Conservation (phyloP, 2,888 invertebrate genomes). For the Agrochola lychnidis region DNA sequence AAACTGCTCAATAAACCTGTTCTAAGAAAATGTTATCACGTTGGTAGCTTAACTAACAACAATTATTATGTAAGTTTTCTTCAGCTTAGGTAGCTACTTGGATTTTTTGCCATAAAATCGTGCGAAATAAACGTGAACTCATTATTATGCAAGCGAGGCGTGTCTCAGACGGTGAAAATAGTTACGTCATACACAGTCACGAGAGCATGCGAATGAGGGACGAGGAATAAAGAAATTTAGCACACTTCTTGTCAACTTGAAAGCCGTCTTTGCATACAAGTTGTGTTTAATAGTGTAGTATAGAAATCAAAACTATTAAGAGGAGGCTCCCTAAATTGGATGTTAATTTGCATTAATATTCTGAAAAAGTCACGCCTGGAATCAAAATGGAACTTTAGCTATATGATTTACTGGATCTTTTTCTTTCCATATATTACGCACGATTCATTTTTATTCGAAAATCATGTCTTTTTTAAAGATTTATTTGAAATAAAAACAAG, state of each 20-base stretch:
- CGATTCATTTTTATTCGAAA: too few relatives aligned
- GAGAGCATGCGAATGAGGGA: slow-evolving; percentile 69
- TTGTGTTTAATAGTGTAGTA: slow-evolving; percentile 21
- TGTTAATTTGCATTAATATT: too few relatives aligned
- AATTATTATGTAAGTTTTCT: slow-evolving; percentile 66
- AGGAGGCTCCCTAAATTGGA: too few relatives aligned
- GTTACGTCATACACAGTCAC: slow-evolving; percentile 76
- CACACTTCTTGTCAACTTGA: slow-evolving; percentile 49
- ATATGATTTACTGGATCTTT: too few relatives aligned
- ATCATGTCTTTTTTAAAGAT: too few relatives aligned
- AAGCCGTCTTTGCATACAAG: slow-evolving; percentile 27
- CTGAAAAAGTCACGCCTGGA: too few relatives aligned
- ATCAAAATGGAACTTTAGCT: too few relatives aligned
- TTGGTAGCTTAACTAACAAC: slow-evolving; percentile 47
- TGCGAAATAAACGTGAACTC: slow-evolving; percentile 75
- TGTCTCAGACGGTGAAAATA: slow-evolving; percentile 74
- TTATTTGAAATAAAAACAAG: too few relatives aligned
- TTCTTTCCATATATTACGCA: too few relatives aligned
- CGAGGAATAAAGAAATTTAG: slow-evolving; percentile 63
- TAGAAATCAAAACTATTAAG: slow-evolving; percentile 7
- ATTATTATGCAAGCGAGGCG: slow-evolving; percentile 75
- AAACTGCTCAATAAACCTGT: slow-evolving; percentile 26
- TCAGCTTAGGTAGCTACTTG: slow-evolving; percentile 53
- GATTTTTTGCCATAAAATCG: slow-evolving; percentile 72
- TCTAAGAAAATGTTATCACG: slow-evolving; percentile 21